Evolutionary conservation across 2,113 vertebrate species (phyloP).

Genomic region (Callospermophilus lateralis): DNA sequence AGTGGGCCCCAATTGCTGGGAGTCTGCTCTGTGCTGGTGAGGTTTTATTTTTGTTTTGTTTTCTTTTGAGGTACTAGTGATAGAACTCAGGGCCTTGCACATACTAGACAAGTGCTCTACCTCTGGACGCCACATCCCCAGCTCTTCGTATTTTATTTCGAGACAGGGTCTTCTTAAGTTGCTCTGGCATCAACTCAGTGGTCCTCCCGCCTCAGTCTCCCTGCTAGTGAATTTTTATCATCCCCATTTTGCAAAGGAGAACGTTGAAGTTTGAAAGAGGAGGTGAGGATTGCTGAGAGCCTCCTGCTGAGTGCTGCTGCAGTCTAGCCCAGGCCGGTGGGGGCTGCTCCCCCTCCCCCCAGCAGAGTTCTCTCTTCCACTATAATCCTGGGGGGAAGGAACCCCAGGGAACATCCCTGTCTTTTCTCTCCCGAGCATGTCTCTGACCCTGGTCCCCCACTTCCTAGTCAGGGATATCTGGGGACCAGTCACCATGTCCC

Average conservation of each 20-base stretch:
- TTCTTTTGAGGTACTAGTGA: background rate
- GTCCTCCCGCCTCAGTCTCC: background rate
- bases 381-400: background rate
- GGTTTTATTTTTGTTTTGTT: background rate
- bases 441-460: background rate
- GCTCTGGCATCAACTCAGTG: background rate
- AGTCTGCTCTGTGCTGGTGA: background rate
- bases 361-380: background rate
- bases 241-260: background rate
- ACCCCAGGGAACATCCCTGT: background rate
- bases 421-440: background rate
- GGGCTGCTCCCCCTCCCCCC: rapidly evolving
- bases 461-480: background rate
- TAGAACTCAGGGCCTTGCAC: background rate
- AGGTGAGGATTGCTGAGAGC: background rate
- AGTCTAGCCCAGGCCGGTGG: background rate
- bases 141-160: background rate
- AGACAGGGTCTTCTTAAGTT: background rate
- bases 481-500: background rate
- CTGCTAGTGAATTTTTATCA: background rate
- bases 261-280: background rate
- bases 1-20: too few relatives aligned
- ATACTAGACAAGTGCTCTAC: background rate
- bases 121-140: too few relatives aligned
- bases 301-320: background rate